Evolutionary conservation across 2,113 vertebrate species (phyloP).

Genomic region (Megalops atlanticus): DNA sequence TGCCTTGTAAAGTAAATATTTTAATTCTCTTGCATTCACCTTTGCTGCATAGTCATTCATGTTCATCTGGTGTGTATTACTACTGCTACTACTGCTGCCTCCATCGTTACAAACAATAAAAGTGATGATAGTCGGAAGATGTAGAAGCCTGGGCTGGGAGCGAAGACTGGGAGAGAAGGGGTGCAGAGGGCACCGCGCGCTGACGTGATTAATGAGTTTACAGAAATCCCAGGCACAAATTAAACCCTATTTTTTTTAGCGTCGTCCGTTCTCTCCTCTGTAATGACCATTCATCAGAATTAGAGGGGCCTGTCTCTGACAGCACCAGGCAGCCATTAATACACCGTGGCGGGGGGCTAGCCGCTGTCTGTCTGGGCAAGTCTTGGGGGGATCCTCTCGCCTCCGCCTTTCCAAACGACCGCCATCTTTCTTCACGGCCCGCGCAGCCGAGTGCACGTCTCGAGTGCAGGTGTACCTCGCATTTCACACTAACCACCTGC

Average conservation of each 20-base stretch:
- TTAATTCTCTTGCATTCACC: too few relatives aligned
- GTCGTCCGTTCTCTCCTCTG: constrained; percentile 43
- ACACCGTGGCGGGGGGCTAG: constrained; percentile 45
- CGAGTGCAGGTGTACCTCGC: neutral
- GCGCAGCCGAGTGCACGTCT: neutral
- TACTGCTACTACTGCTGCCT: too few relatives aligned
- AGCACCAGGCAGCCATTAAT: constrained; percentile 74
- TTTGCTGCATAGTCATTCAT: too few relatives aligned
- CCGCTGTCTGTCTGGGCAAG: constrained; percentile 40
- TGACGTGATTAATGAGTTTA: constrained; percentile 76
- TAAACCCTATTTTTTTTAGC: constrained; percentile 57
- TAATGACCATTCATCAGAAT: constrained; percentile 81
- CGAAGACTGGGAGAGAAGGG: constrained; percentile 8
- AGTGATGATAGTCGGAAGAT: neutral
- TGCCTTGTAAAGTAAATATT: too few relatives aligned
- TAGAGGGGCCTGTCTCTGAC: constrained; percentile 73
- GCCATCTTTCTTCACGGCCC: constrained; percentile 71
- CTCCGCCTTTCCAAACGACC: constrained; percentile 73
- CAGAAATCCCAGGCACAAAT: constrained; percentile 71
- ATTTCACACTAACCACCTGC: neutral
- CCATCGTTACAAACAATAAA: too few relatives aligned
- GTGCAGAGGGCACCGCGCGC: neutral
- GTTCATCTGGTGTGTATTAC: too few relatives aligned
- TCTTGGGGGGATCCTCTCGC: constrained; percentile 63
- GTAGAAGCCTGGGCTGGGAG: neutral